Evolutionary conservation across 2,888 invertebrate genomes (phyloP).

Genomic region (Phragmatobia fuliginosa): DNA sequence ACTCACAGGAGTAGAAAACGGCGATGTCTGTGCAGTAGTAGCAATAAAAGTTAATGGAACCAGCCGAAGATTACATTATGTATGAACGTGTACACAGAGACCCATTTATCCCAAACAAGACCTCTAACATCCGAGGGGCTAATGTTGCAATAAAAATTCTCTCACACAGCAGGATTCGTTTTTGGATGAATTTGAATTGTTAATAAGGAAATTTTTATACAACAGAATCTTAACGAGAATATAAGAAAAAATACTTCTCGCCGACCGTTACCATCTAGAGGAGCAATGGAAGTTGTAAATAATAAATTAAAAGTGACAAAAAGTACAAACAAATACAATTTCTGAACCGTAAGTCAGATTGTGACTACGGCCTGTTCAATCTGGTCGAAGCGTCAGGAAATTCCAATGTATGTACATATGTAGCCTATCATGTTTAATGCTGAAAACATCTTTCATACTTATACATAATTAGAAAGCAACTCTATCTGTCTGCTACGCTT

Average conservation of each 20-base stretch:
- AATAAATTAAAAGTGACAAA: not conserved
- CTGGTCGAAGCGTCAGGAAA: too few species aligned
- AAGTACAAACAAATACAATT: too few species aligned
- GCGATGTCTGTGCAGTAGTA: not conserved
- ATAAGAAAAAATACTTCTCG: not conserved
- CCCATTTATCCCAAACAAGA: conserved; percentile 16
- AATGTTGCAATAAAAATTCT: conserved; percentile 16
- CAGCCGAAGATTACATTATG: conserved; percentile 16
- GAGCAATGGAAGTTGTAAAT: not conserved
- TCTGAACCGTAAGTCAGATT: too few species aligned
- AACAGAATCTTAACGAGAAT: conserved; percentile 16
- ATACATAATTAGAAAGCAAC: too few species aligned
- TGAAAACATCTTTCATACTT: too few species aligned
- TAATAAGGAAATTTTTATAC: conserved; percentile 14
- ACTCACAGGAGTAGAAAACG: too few species aligned
- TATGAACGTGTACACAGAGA: conserved; percentile 14
- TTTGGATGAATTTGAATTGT: conserved; percentile 13
- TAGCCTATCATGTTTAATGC: too few species aligned
- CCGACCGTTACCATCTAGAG: not conserved
- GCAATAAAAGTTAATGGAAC: not conserved
- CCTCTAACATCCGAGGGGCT: conserved; percentile 11
- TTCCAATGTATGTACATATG: too few species aligned
- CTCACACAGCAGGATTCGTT: conserved; percentile 13
- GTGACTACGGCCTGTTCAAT: too few species aligned
- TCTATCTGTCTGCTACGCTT: too few species aligned